phyloP scores from a whole-genome alignment of 2,888 invertebrate species.

The Plusia festucae region DNA sequence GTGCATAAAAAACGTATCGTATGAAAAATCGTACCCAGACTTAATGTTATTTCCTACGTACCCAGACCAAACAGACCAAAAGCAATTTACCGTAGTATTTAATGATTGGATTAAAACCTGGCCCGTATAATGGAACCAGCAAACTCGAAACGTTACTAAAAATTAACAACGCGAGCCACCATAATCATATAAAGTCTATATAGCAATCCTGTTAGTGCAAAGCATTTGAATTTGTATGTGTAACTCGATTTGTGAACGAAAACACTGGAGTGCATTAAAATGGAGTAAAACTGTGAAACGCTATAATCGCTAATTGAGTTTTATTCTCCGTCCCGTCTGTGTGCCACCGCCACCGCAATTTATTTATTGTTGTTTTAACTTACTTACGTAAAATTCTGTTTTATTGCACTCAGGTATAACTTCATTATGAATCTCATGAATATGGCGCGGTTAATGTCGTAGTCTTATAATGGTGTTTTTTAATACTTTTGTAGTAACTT shows the following conservation, averaged over 20 bases:
- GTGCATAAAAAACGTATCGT: background rate
- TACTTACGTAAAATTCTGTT: constrained; percentile 54
- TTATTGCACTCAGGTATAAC: constrained; percentile 52
- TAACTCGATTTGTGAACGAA: constrained; percentile 63
- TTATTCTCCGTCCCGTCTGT: constrained; percentile 62
- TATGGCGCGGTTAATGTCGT: constrained; percentile 13
- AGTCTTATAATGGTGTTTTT: constrained; percentile 14
- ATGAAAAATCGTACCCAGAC: background rate
- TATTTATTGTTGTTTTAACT: constrained; percentile 61
- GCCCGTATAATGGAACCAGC: constrained; percentile 18
- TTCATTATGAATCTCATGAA: constrained; percentile 44
- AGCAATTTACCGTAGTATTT: constrained; percentile 5
- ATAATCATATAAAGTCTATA: constrained; percentile 37
- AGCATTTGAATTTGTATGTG: constrained; percentile 51
- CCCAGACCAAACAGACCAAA: background rate
- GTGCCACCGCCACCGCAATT: constrained; percentile 59
- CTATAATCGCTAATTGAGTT: constrained; percentile 77
- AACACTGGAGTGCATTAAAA: constrained; percentile 65
- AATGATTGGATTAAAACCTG: constrained; percentile 33
- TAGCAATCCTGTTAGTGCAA: constrained; percentile 44
- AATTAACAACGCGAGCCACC: constrained; percentile 30
- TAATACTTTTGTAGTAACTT: constrained; percentile 32
- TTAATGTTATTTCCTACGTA: background rate
- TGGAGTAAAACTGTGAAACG: constrained; percentile 64
- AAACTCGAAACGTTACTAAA: constrained; percentile 32